A percentile compares a stretch with the other conserved stretches of the same genome.
Conservation (phyloP, 2,888 invertebrate species). For the Patella ulyssiponensis region DNA sequence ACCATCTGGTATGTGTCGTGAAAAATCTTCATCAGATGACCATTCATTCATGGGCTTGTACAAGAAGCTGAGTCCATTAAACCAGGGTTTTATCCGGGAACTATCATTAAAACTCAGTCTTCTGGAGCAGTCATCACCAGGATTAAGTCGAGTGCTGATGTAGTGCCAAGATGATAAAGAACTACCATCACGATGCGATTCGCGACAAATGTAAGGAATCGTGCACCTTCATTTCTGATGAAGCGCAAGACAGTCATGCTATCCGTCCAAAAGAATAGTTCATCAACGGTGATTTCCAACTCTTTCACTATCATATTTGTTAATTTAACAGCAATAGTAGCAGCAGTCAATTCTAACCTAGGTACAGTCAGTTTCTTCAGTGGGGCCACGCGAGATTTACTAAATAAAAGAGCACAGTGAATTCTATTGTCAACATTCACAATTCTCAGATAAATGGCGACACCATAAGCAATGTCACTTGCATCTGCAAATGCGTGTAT, state of each 20-base stretch:
- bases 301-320: constrained; percentile 24
- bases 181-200: constrained; percentile 33
- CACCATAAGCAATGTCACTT: constrained; percentile 17
- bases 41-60: background rate
- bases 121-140: constrained; percentile 35
- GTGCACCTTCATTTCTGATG: constrained; percentile 29
- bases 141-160: constrained; percentile 31
- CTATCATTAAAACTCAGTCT: constrained; percentile 21
- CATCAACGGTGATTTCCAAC: constrained; percentile 16
- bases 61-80: constrained; percentile 11
- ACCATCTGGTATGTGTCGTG: background rate
- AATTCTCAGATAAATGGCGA: constrained; percentile 20
- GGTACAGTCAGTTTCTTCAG: constrained; percentile 30
- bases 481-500: constrained; percentile 38
- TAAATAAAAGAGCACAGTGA: constrained; percentile 27
- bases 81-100: constrained; percentile 11
- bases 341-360: constrained; percentile 16
- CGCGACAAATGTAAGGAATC: constrained; percentile 22
- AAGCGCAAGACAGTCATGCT: constrained; percentile 35
- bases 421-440: constrained; percentile 21
- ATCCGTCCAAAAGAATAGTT: constrained; percentile 36
- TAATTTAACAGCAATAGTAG: constrained; percentile 25
- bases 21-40: background rate
- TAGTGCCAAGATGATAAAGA: constrained; percentile 32
- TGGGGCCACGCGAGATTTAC: constrained; percentile 34